Percentiles rank a stretch among this genome's conserved stretches.
These are phyloP conservation scores for Haliclona indistincta DNA, from an alignment of 37 sponge, comb jelly and placozoan species.

Conservation along the genomic window DNA sequence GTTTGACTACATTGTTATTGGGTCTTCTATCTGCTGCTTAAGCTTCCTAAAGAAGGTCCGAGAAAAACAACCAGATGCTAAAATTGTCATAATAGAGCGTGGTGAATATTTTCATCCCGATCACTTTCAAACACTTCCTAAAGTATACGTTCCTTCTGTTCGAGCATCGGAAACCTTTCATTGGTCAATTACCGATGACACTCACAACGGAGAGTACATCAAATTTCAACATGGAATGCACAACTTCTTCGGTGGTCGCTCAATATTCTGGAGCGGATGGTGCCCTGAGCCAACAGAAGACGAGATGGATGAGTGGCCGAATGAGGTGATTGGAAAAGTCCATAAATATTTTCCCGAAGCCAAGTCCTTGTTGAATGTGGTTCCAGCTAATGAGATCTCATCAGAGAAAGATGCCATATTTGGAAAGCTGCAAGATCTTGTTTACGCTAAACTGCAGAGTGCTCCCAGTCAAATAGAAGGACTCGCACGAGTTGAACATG, in stretches of 20 bases:
- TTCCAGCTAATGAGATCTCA: conserved; percentile 29
- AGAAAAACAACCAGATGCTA: conserved; percentile 41
- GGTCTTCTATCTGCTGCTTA: conserved; percentile 42
- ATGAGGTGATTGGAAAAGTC: not conserved
- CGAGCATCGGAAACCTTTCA: conserved; percentile 17
- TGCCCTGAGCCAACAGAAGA: conserved; percentile 38
- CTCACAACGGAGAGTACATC: conserved; percentile 26
- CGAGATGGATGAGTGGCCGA: conserved; percentile 51
- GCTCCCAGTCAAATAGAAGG: no score
- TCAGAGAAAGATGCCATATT: not conserved
- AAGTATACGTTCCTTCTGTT: not conserved
- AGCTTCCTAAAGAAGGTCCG: conserved; percentile 4
- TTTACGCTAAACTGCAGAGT: no score
- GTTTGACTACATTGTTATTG: conserved; percentile 51
- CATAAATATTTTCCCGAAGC: conserved; percentile 23
- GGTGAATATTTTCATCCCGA: conserved; percentile 23
- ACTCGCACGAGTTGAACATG: no score
- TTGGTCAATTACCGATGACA: conserved; percentile 28
- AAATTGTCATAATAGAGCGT: conserved; percentile 43
- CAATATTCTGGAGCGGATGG: conserved; percentile 52
- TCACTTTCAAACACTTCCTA: conserved; percentile 54
- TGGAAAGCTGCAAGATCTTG: conserved; percentile 22
- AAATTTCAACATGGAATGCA: no score
- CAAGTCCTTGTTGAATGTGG: conserved; percentile 10
- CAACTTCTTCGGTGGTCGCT: conserved; percentile 49